Evolutionary conservation across 2,888 invertebrate species (phyloP).

Genomic region (Xestia rhomboidea): DNA sequence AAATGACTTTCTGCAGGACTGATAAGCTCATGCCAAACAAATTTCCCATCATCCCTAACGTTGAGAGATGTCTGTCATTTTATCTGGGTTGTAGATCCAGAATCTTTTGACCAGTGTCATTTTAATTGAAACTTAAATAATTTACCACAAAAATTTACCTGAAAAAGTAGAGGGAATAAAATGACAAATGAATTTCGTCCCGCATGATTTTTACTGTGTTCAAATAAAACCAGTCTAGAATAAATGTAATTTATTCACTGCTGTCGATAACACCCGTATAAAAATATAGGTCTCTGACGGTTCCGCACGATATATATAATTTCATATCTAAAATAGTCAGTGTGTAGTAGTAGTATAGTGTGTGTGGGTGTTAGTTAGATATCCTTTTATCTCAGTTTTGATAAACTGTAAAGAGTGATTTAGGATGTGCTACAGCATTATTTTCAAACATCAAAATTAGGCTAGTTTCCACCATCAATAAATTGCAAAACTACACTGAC

Average conservation of each 20-base stretch:
- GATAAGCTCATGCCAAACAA: not conserved
- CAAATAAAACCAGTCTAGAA: not conserved
- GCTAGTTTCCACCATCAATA: too few species aligned
- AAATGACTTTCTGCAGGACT: not conserved
- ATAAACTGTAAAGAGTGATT: not conserved
- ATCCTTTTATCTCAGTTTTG: not conserved
- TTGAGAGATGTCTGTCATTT: not conserved
- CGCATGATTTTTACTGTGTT: not conserved
- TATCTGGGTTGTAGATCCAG: not conserved
- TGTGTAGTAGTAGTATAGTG: too few species aligned
- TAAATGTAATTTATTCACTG: not conserved
- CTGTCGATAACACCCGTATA: conserved; percentile 24
- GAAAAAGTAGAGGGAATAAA: not conserved
- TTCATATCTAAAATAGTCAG: conserved; percentile 8
- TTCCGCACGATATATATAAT: not conserved
- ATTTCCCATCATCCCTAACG: not conserved
- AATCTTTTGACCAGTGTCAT: not conserved
- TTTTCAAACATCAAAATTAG: not conserved
- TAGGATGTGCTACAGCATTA: not conserved
- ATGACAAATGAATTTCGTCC: not conserved
- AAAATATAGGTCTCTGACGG: not conserved
- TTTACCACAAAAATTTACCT: not conserved
- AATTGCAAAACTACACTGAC: too few species aligned
- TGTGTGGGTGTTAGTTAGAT: conserved; percentile 30
- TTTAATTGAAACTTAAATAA: not conserved